Percentiles rank a stretch among this genome's conserved stretches.
phyloP scores from a whole-genome alignment of 2,888 invertebrate genomes.

The Busseola fusca region DNA sequence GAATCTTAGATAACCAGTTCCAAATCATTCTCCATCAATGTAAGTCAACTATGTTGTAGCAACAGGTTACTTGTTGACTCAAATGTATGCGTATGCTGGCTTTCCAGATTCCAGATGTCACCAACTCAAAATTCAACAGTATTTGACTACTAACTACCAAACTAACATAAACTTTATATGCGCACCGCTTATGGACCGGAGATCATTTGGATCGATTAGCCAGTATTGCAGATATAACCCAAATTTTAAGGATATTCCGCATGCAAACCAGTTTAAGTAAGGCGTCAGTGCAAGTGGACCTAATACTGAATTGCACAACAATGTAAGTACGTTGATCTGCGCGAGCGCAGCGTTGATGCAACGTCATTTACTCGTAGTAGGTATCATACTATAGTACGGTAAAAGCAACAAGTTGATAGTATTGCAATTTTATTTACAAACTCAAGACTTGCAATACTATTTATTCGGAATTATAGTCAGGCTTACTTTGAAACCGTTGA shows the following conservation, averaged over 20 bases:
- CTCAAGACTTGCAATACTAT: conserved; percentile 23
- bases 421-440: conserved; percentile 36
- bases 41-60: conserved; percentile 25
- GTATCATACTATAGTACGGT: conserved; percentile 39
- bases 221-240: conserved; percentile 31
- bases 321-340: conserved; percentile 58
- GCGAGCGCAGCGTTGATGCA: conserved; percentile 57
- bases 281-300: conserved; percentile 64
- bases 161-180: neutral
- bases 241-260: conserved; percentile 47
- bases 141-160: neutral
- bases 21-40: conserved; percentile 3
- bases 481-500: conserved; percentile 15
- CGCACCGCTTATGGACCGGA: neutral
- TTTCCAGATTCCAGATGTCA: neutral
- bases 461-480: conserved; percentile 5
- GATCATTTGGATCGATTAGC: conserved; percentile 20
- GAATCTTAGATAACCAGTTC: neutral
- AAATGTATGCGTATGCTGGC: neutral
- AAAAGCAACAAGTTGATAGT: conserved; percentile 40
- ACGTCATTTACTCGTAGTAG: conserved; percentile 58
- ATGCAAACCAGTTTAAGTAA: conserved; percentile 57
- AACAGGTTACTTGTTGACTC: conserved; percentile 55
- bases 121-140: conserved; percentile 6
- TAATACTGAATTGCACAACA: conserved; percentile 67